Evolutionary conservation across 2,888 invertebrate species (phyloP).

Genomic region (Drosophila leonis): DNA sequence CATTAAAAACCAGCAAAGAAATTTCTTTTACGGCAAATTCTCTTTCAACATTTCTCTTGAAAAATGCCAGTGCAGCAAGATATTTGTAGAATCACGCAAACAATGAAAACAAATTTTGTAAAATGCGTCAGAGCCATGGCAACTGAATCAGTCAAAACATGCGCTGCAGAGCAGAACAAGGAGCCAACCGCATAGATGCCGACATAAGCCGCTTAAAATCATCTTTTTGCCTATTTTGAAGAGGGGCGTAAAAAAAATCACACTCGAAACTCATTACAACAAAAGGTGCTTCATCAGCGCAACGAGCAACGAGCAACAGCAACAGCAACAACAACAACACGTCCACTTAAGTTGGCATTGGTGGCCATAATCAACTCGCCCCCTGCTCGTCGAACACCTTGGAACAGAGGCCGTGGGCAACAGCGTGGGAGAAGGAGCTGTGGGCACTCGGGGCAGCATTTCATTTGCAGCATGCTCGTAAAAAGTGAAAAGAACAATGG

Average conservation of each 20-base stretch:
- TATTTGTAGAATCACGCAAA: slow-evolving; percentile 1
- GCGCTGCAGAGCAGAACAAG: not conserved
- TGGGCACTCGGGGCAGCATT: slow-evolving; percentile 45
- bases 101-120: slow-evolving; percentile 52
- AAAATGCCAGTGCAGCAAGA: not conserved
- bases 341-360: slow-evolving; percentile 73
- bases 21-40: not conserved
- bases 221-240: slow-evolving; percentile 7
- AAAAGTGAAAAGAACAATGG: slow-evolving; percentile 80
- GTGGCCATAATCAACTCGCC: slow-evolving; percentile 72
- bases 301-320: slow-evolving; percentile 34
- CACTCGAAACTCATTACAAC: slow-evolving; percentile 81
- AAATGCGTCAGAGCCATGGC: slow-evolving; percentile 53
- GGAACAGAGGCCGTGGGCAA: slow-evolving; percentile 1
- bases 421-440: not conserved
- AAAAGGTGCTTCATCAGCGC: slow-evolving; percentile 79
- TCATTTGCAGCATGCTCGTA: slow-evolving; percentile 70
- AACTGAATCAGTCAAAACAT: slow-evolving; percentile 30
- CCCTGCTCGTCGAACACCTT: slow-evolving; percentile 66
- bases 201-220: slow-evolving; percentile 75
- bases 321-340: slow-evolving; percentile 34
- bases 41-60: not conserved
- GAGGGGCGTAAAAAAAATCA: slow-evolving; percentile 41
- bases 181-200: slow-evolving; percentile 32
- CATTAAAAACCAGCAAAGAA: slow-evolving; percentile 1